These are phyloP conservation scores for Theretra japonica DNA, from an alignment of 2,888 invertebrate genomes.

Conservation along the genomic window DNA sequence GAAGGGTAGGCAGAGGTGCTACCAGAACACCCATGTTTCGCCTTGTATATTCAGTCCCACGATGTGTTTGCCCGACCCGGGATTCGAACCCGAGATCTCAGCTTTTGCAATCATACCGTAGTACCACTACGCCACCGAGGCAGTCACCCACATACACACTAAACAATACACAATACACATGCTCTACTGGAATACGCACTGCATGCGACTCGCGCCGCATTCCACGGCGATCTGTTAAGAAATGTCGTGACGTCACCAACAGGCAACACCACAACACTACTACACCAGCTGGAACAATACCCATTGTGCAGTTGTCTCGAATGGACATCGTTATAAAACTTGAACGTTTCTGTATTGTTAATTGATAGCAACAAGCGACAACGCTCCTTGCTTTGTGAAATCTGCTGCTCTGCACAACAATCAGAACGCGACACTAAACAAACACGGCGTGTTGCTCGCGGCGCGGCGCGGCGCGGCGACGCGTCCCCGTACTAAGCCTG, in stretches of 20 bases:
- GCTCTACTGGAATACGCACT: neutral
- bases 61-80: too few relatives aligned
- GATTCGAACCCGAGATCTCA: too few relatives aligned
- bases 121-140: too few relatives aligned
- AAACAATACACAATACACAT: neutral
- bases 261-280: too few relatives aligned
- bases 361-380: neutral
- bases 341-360: neutral
- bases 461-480: too few relatives aligned
- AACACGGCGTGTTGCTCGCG: too few relatives aligned
- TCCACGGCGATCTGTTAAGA: slow-evolving; percentile 17
- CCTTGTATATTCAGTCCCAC: too few relatives aligned
- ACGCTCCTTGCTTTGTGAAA: neutral
- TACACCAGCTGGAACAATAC: neutral
- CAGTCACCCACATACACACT: too few relatives aligned
- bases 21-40: too few relatives aligned
- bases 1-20: too few relatives aligned
- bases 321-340: slow-evolving; percentile 7
- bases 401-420: neutral
- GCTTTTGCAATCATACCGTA: too few relatives aligned
- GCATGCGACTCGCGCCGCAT: neutral
- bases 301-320: slow-evolving; percentile 17
- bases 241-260: slow-evolving; percentile 3
- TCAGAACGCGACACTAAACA: neutral
- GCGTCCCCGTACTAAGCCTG: too few relatives aligned